Base-by-base conservation (phyloP, 2,113 vertebrate species). In the Pimephales promelas region DNA sequence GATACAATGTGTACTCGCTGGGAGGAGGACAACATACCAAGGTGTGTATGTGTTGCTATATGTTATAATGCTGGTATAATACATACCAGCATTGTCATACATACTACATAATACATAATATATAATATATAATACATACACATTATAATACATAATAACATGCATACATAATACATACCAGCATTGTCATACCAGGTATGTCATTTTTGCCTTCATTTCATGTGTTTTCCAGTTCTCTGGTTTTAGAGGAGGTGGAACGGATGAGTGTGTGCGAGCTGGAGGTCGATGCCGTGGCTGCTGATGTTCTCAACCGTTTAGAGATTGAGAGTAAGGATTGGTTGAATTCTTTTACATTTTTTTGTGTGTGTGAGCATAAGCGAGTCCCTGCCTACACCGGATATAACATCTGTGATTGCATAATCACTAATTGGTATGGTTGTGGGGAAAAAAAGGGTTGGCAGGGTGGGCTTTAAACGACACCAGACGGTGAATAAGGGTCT, bases 251-350 rank as follows among this genome's bases (percentile, higher is more conserved):
- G 59, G 95, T 97, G 90, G 93, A 93, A 81, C 96, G 93, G 87
- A 96, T 96, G 90, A 99, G 98, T 93, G 98, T 96, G 28, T 99
- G 98, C 92, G 98, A 99, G 92, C 93, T 99, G 91, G 98, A 99
- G 91, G 97, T 96, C n/a, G 98, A 99, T 86, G 98, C 96, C 22
- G 97, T 99, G 74, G 98, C 98, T 89, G 96, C 96, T 79, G 98
- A 99, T 87, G 90, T 99, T 90, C 94, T 99, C 87, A 99, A 99
- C 93, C 95, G 97, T 11, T 90, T 97, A 85, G 97, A 99, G 84
- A 95, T 99, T 76, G 97, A 99, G 94, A 96, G 98, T 99, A 95
- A 92, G 92, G 22, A 31, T 31, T 36, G 47, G 22, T 40, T 47
- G 14, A 56, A n/a, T 28, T 28, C 2, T 28, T 28, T 28, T 28